Percentiles rank a stretch among this genome's conserved stretches.
phyloP scores from a whole-genome alignment of 2,113 vertebrate species.

The Asarcornis scutulata region DNA sequence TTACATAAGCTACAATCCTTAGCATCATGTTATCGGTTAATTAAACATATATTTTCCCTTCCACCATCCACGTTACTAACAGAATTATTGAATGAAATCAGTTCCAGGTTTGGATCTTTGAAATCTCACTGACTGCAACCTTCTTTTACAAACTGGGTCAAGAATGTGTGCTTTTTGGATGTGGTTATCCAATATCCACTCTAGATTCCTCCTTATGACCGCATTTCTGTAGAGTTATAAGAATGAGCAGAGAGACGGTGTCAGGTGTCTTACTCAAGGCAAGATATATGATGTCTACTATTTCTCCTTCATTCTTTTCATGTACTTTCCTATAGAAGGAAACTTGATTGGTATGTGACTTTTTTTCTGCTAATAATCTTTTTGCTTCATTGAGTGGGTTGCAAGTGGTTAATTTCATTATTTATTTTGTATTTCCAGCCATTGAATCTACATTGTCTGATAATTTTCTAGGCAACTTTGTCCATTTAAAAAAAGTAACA shows the following conservation, averaged over 20 bases:
- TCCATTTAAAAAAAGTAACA: background rate
- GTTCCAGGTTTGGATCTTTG: background rate
- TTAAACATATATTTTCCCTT: background rate
- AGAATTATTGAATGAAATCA: background rate
- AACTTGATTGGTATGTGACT: background rate
- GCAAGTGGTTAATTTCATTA: background rate
- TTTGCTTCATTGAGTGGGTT: background rate
- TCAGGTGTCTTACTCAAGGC: background rate
- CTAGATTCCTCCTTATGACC: background rate
- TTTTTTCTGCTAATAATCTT: background rate
- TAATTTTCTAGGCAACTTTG: background rate
- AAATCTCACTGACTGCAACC: background rate
- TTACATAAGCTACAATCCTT: background rate
- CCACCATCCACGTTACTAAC: background rate
- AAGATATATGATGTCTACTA: background rate
- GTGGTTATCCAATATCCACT: background rate
- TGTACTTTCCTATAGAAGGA: background rate
- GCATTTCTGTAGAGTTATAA: background rate
- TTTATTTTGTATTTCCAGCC: background rate
- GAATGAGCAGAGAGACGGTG: background rate
- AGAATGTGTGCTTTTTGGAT: background rate
- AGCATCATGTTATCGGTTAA: background rate
- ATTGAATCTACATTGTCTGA: background rate
- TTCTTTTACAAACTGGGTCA: background rate
- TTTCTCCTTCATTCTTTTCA: background rate